Evolutionary conservation across 1,140 invertebrate genomes (phyloP), one percentile per base, ranked within the genome.

Genomic region (Aphaenogaster rudis): DNA sequence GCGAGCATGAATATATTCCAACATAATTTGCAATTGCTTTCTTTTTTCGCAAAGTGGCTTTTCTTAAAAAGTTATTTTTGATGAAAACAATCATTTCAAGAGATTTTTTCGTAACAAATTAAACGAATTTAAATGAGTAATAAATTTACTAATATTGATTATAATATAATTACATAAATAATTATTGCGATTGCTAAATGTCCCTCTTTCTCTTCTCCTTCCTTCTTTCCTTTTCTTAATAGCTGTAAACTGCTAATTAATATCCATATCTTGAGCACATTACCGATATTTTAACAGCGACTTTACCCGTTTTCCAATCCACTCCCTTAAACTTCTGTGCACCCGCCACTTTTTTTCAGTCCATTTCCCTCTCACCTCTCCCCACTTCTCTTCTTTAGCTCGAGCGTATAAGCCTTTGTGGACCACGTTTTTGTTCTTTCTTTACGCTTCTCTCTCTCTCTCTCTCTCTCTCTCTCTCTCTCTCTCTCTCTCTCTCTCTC

Each of bases 231-330:
- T 3, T 54, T 52, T 72, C 33, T 76, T 48, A 36, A 76, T 63
- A 52, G 3, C 36, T 54, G 69, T 21, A 64, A 88, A 84, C 57
- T 84, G 64, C 59, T 81, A 59, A 89, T 88, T 78, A 79, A 77
- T 36, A 64, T 15, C 15, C 15, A 17, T 50, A 66, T 42, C 5
- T 52, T 72, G 57, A 84, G 28, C 42, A 28, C 28, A 28, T 63
- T 63, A 61, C n/a, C 39, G 17, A 28, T 45, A 76, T 76, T 84
- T 84, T 84, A 69, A 15, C 50, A 17, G 21, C n/a, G 39, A 74
- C 57, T 71, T 50, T 28, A 74, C 48, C 66, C n/a, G 50, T 21
- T 78, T 52, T 72, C 54, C 28, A 61, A 71, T 36, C 42, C 28
- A 52, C 11, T 54, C 15, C 33, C 13, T 66, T 52, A 76, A 76